Evolutionary conservation across 2,797 vertebrate genomes (phyloP).

Genomic region (Hemibagrus guttatus): DNA sequence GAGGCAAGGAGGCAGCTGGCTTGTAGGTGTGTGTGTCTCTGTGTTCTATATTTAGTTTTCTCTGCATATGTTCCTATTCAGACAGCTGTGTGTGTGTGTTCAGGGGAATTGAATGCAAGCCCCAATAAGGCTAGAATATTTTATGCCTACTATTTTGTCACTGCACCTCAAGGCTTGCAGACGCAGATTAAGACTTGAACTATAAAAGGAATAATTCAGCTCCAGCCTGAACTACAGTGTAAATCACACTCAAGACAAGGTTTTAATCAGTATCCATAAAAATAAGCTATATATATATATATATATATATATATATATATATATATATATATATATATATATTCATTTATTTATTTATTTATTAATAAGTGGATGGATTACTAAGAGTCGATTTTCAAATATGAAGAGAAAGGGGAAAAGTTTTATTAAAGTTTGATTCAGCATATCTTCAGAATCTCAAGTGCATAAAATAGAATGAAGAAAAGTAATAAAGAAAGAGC

Average conservation of each 20-base stretch:
- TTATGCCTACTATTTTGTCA: background rate
- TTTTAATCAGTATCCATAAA: conserved; percentile 13
- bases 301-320: too few species aligned
- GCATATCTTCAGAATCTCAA: background rate
- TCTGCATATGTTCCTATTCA: conserved; percentile 66
- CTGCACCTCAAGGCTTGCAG: background rate
- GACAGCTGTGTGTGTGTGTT: conserved; percentile 69
- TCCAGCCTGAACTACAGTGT: background rate
- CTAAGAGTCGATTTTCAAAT: background rate
- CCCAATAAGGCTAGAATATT: conserved; percentile 8
- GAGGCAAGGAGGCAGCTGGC: conserved; percentile 73
- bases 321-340: too few species aligned
- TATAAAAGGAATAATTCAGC: background rate
- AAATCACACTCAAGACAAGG: background rate
- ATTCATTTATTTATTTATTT: too few species aligned
- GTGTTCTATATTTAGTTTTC: conserved; percentile 76
- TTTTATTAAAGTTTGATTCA: conserved; percentile 18
- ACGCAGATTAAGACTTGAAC: background rate
- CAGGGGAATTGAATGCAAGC: conserved; percentile 50
- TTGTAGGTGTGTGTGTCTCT: conserved; percentile 65
- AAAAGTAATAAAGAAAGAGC: conserved; percentile 11
- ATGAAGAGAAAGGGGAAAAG: background rate
- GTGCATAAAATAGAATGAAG: conserved; percentile 16
- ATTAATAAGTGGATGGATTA: too few species aligned
- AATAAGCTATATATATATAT: too few species aligned